Evolutionary conservation across 1,140 invertebrate genomes (phyloP).

Genomic region (Drosophila lowei): DNA sequence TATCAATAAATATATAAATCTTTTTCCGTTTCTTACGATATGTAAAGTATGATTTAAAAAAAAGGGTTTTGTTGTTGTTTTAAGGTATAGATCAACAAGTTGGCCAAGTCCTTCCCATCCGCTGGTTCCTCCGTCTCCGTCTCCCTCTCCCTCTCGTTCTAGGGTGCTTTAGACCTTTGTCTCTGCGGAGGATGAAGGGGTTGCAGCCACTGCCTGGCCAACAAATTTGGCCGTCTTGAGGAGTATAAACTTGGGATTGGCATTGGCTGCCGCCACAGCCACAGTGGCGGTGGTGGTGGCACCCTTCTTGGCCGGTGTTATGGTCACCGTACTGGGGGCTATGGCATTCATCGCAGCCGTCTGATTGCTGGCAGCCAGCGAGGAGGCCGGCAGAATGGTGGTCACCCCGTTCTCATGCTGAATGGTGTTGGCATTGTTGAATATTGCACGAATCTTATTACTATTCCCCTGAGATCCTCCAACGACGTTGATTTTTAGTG

Average conservation of each 20-base stretch:
- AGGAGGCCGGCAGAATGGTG: conserved; percentile 76
- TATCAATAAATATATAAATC: no score
- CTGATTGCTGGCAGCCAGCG: conserved; percentile 70
- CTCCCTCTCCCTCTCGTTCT: conserved; percentile 1
- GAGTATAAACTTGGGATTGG: conserved; percentile 66
- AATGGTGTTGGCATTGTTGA: conserved; percentile 70
- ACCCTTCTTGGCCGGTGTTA: conserved; percentile 70
- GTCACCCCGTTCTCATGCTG: conserved; percentile 80
- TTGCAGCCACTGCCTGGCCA: not conserved
- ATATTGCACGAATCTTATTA: conserved; percentile 80
- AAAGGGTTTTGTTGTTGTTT: no score
- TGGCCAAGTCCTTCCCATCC: conserved; percentile 16
- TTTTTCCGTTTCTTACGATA: no score
- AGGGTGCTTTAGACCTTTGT: conserved; percentile 49
- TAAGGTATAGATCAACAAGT: not conserved
- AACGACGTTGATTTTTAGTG: conserved; percentile 48
- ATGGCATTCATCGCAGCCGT: conserved; percentile 78
- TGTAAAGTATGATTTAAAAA: no score
- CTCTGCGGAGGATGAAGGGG: conserved; percentile 25
- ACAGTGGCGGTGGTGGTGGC: not conserved
- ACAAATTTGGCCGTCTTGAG: conserved; percentile 58
- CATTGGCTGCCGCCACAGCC: conserved; percentile 20
- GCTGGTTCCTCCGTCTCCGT: not conserved
- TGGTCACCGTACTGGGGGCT: conserved; percentile 76
- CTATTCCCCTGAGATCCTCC: conserved; percentile 63